Evolutionary conservation across 2,113 vertebrate species (phyloP).

Genomic region (Agapornis roseicollis): DNA sequence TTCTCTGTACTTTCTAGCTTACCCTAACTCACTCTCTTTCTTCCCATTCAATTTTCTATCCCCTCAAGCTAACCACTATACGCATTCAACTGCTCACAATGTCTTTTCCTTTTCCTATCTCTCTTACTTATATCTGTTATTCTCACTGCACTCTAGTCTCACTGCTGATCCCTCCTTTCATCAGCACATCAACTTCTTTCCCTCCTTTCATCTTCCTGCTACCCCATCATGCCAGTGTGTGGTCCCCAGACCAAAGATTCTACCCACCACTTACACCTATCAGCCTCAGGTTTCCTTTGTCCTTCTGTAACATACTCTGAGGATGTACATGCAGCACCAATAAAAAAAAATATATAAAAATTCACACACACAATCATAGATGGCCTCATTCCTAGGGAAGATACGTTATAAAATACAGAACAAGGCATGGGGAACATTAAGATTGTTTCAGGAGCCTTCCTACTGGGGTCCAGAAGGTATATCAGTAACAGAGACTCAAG

Average conservation of each 20-base stretch:
- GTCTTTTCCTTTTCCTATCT: not conserved
- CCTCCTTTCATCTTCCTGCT: not conserved
- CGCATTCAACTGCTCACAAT: not conserved
- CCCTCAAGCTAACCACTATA: rapidly evolving
- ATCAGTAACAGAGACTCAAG: not conserved
- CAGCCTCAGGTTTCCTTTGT: not conserved
- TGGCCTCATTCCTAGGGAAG: not conserved
- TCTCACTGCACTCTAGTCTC: not conserved
- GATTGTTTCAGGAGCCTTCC: not conserved
- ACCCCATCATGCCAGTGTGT: not conserved
- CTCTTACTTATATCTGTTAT: not conserved
- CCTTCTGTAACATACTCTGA: not conserved
- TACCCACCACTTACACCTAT: not conserved
- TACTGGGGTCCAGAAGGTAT: not conserved
- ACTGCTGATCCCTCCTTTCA: not conserved
- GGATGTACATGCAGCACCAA: not conserved
- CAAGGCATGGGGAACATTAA: not conserved
- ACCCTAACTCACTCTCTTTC: not conserved
- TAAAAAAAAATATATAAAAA: not conserved
- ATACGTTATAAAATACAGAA: not conserved
- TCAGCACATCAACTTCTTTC: not conserved
- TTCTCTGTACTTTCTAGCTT: not conserved
- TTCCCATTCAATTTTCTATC: not conserved
- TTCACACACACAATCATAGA: not conserved
- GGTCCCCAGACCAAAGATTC: not conserved